phyloP scores from a whole-genome alignment of 2,797 vertebrate genomes.

The Tragelaphus oryx region DNA sequence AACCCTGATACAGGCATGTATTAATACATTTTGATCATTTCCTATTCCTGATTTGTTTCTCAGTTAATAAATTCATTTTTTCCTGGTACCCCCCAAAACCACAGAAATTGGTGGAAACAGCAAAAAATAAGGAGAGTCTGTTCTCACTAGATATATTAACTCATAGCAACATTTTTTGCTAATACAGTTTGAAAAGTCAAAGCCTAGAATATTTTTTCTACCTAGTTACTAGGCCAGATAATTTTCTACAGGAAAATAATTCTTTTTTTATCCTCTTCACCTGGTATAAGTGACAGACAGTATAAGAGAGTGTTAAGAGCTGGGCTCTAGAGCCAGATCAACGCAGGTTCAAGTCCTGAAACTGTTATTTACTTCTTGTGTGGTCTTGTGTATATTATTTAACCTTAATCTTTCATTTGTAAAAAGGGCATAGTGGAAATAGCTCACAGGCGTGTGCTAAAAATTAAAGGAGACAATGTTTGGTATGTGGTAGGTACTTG shows the following conservation, averaged over 20 bases:
- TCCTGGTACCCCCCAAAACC: background rate
- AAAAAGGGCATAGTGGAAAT: background rate
- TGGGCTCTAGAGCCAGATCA: background rate
- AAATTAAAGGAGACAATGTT: background rate
- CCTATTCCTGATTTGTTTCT: background rate
- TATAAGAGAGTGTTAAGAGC: background rate
- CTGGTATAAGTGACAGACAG: background rate
- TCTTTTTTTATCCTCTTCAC: background rate
- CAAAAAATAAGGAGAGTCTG: background rate
- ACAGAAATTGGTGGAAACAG: background rate
- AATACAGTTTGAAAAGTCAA: background rate
- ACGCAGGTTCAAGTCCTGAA: background rate
- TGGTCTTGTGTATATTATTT: background rate
- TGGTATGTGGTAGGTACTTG: background rate
- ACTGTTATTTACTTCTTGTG: background rate
- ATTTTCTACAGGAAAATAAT: background rate
- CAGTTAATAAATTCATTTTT: background rate
- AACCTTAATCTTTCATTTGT: background rate
- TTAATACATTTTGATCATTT: background rate
- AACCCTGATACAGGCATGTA: background rate
- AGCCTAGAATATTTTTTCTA: background rate
- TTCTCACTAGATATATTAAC: background rate
- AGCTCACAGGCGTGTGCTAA: background rate
- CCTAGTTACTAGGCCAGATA: background rate
- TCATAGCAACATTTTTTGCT: background rate